phyloP scores from a whole-genome alignment of 2,113 vertebrate species.

The Menura novaehollandiae region DNA sequence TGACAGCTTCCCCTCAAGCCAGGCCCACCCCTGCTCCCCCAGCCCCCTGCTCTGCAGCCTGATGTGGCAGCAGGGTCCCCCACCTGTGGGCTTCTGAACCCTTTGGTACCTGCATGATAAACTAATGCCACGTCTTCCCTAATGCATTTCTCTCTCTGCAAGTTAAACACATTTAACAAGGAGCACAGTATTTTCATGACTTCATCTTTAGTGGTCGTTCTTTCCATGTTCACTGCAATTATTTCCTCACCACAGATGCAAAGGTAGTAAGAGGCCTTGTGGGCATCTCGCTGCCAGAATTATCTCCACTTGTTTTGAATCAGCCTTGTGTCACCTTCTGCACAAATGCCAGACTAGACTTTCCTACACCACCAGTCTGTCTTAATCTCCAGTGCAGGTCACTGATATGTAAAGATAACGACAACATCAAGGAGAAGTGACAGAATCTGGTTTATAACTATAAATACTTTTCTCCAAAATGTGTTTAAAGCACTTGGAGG shows the following conservation, averaged over 20 bases:
- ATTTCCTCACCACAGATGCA: neutral
- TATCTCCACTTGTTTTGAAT: neutral
- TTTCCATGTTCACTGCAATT: neutral
- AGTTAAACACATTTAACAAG: neutral
- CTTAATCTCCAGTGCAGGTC: neutral
- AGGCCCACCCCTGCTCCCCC: neutral
- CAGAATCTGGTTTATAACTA: neutral
- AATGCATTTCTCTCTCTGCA: neutral
- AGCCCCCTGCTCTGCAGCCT: neutral
- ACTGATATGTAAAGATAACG: accelerated
- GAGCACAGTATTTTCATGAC: neutral
- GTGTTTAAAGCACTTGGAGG: neutral
- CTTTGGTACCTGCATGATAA: neutral
- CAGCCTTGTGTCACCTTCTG: neutral
- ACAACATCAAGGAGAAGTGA: neutral
- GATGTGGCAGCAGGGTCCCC: neutral
- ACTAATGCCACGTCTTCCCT: neutral
- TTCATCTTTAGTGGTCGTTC: neutral
- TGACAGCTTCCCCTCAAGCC: too few relatives aligned
- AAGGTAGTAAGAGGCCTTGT: neutral
- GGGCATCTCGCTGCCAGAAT: neutral
- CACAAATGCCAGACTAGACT: neutral
- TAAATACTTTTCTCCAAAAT: neutral
- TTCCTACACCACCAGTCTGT: neutral
- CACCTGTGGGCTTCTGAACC: neutral